Evolutionary conservation across 2,888 invertebrate genomes (phyloP).

Genomic region (Andricus curvator): DNA sequence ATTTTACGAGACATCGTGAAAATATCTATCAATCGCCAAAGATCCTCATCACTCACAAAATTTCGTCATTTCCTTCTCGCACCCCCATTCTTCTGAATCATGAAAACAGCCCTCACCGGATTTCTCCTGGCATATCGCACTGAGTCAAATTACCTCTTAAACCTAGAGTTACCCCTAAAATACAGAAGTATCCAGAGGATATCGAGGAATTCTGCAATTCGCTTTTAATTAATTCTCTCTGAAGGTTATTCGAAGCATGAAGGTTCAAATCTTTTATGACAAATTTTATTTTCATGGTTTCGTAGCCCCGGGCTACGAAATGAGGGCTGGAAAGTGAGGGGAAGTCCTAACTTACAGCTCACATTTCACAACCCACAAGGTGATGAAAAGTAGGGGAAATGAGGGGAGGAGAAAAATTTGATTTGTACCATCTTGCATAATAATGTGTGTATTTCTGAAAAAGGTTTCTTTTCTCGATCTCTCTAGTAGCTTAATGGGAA

Average conservation of each 20-base stretch:
- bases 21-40: not conserved
- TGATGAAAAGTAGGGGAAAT: too few relatives aligned
- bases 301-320: too few relatives aligned
- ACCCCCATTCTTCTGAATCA: not conserved
- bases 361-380: too few relatives aligned
- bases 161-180: constrained; percentile 17
- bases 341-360: too few relatives aligned
- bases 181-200: not conserved
- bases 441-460: too few relatives aligned
- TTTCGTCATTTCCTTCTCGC: not conserved
- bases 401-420: too few relatives aligned
- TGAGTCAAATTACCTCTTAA: constrained; percentile 29
- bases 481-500: too few relatives aligned
- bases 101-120: constrained; percentile 7
- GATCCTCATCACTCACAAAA: not conserved
- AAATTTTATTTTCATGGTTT: too few relatives aligned
- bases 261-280: too few relatives aligned
- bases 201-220: not conserved
- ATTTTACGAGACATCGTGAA: not conserved
- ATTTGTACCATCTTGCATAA: too few relatives aligned
- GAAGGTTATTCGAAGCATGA: not conserved
- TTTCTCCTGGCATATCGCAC: constrained; percentile 10
- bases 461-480: too few relatives aligned
- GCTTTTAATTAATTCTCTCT: constrained; percentile 33
- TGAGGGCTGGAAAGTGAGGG: too few relatives aligned